Conservation (phyloP, 2,888 invertebrate genomes). For the Gryllus longicercus region DNA sequence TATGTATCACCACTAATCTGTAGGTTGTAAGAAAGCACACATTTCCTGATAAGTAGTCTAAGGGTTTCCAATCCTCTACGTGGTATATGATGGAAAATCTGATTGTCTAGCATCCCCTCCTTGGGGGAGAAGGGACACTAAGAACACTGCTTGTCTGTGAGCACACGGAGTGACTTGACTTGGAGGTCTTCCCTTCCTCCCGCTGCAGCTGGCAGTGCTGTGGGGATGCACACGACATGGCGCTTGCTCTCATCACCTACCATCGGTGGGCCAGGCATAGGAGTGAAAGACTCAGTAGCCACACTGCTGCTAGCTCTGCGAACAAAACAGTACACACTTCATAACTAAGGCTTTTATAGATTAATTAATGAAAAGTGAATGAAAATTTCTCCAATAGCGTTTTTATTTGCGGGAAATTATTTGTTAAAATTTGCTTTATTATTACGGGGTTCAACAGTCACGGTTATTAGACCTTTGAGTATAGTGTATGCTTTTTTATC, state of each 20-base stretch:
- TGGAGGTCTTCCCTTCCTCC: neutral
- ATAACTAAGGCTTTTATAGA: neutral
- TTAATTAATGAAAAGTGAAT: neutral
- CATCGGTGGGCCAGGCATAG: neutral
- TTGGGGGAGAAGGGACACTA: neutral
- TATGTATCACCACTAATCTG: neutral
- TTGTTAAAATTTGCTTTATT: too few species aligned
- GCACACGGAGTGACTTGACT: neutral
- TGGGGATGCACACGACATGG: neutral
- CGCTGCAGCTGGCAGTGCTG: neutral
- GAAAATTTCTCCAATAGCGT: neutral
- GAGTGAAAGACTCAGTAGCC: neutral
- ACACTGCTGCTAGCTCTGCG: neutral
- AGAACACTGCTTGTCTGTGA: neutral
- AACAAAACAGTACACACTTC: neutral
- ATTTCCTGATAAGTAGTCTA: neutral
- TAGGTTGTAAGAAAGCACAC: conserved; percentile 17
- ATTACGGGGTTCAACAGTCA: too few species aligned
- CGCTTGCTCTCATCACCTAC: neutral
- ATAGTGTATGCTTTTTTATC: too few species aligned
- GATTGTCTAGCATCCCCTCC: conserved; percentile 9
- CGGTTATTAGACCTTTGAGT: too few species aligned
- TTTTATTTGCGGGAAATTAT: too few species aligned
- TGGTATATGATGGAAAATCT: conserved; percentile 10
- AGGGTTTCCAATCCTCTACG: conserved; percentile 9